These are phyloP conservation scores for Drosophila meridiana DNA, from an alignment of 2,888 invertebrate genomes.

Conservation along the genomic window DNA sequence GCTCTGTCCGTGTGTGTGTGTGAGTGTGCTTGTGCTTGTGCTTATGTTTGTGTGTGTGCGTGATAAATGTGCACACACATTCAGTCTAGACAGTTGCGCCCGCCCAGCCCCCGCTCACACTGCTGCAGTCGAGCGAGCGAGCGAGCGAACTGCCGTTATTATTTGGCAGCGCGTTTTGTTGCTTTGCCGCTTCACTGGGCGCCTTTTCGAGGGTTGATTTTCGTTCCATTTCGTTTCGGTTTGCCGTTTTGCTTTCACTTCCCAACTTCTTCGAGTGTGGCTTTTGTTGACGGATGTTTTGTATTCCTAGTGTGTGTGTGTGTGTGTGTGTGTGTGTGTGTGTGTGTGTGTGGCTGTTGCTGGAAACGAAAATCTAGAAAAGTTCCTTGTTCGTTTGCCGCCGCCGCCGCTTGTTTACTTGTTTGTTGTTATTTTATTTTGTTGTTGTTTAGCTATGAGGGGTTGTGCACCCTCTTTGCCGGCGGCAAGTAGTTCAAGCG, in stretches of 20 bases:
- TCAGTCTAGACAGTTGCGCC: conserved; percentile 75
- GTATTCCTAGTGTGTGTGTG: not conserved
- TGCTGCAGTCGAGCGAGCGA: not conserved
- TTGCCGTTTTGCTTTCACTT: conserved; percentile 55
- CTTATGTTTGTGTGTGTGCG: conserved; percentile 29
- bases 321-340: not conserved
- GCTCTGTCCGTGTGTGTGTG: not conserved
- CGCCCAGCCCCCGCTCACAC: not conserved
- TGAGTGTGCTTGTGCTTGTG: not conserved
- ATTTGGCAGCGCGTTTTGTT: conserved; percentile 33
- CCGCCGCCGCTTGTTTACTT: conserved; percentile 43
- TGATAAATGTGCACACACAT: conserved; percentile 52
- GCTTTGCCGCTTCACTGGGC: conserved; percentile 31
- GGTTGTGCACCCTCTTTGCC: conserved; percentile 39
- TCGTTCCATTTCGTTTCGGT: conserved; percentile 49
- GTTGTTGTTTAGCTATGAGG: conserved; percentile 7
- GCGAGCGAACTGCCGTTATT: conserved; percentile 5
- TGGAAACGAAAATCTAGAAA: conserved; percentile 54
- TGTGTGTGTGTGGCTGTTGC: conserved; percentile 13
- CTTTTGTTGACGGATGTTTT: conserved; percentile 74
- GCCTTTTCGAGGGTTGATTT: conserved; percentile 66
- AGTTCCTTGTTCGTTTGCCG: conserved; percentile 34
- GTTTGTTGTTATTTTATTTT: conserved; percentile 4
- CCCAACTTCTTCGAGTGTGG: conserved; percentile 52
- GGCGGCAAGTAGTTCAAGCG: conserved; percentile 41